These are phyloP conservation scores for Neomonachus schauinslandi DNA, from an alignment of 2,113 vertebrate genomes.

Conservation along the genomic window DNA sequence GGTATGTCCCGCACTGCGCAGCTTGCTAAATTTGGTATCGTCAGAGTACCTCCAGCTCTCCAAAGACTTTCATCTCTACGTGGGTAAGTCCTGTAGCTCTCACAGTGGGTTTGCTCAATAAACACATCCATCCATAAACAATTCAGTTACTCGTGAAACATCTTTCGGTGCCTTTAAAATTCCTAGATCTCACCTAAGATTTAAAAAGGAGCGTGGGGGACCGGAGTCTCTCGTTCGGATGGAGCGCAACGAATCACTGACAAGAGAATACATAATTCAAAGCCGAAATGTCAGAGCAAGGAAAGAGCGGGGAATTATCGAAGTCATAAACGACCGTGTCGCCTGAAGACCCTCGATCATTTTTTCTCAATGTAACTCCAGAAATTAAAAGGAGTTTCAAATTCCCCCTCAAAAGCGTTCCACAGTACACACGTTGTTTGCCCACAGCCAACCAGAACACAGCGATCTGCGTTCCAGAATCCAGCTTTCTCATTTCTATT, in stretches of 20 bases:
- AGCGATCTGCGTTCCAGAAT: neutral
- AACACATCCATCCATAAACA: neutral
- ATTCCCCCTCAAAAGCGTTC: neutral
- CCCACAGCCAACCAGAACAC: neutral
- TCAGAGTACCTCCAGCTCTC: neutral
- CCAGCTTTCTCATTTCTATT: neutral
- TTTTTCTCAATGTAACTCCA: neutral
- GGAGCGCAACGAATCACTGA: neutral
- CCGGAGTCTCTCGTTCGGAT: neutral
- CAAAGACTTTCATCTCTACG: neutral
- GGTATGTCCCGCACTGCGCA: neutral
- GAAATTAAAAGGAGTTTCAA: neutral
- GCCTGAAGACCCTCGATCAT: neutral
- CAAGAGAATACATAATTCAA: neutral
- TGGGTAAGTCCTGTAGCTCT: neutral
- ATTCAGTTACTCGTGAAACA: neutral
- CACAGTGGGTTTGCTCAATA: constrained; percentile 18
- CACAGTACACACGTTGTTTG: neutral
- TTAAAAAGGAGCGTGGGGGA: neutral
- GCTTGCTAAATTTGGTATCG: constrained; percentile 2
- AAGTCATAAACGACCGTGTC: neutral
- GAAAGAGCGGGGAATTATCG: neutral
- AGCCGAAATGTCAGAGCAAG: neutral
- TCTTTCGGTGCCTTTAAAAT: neutral
- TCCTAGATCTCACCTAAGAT: neutral